phyloP scores from a whole-genome alignment of 2,797 vertebrate species.

The Xyrichtys novacula region DNA sequence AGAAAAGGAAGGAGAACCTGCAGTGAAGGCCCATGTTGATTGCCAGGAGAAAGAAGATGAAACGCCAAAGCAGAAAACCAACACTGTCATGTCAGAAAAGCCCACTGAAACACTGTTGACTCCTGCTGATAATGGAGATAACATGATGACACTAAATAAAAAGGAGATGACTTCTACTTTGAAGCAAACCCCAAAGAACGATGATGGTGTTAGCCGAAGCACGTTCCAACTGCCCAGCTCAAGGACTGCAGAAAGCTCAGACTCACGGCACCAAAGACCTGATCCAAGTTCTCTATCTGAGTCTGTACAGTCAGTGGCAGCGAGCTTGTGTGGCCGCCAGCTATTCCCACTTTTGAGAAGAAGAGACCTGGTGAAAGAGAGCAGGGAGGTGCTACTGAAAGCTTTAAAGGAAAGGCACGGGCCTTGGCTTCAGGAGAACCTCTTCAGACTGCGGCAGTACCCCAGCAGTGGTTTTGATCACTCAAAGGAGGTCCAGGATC shows the following conservation, averaged over 20 bases:
- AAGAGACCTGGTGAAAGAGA: constrained; percentile 72
- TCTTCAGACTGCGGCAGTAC: constrained; percentile 51
- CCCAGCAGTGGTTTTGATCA: constrained; percentile 27
- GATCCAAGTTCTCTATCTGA: constrained; percentile 10
- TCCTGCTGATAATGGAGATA: constrained; percentile 21
- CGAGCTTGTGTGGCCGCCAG: constrained; percentile 64
- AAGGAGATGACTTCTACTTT: constrained; percentile 18
- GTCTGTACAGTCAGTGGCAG: constrained; percentile 61
- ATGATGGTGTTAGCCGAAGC: constrained; percentile 21
- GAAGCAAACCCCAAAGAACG: constrained; percentile 39
- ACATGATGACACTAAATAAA: constrained; percentile 28
- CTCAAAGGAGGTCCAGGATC: constrained; percentile 6
- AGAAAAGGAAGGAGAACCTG: constrained; percentile 20
- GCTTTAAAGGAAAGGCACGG: constrained; percentile 76
- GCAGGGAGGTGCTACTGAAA: constrained; percentile 71
- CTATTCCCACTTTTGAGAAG: constrained; percentile 50
- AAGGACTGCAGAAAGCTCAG: constrained; percentile 5
- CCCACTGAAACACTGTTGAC: constrained; percentile 22
- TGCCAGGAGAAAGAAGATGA: constrained; percentile 36
- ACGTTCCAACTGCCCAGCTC: constrained; percentile 24
- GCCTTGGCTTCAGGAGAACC: constrained; percentile 70
- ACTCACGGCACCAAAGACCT: constrained; percentile 8
- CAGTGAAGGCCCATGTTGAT: constrained; percentile 15
- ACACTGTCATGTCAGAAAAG: constrained; percentile 18
- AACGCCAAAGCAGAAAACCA: constrained; percentile 49